phyloP scores from a whole-genome alignment of 2,797 vertebrate species.

The Notolabrus celidotus region DNA sequence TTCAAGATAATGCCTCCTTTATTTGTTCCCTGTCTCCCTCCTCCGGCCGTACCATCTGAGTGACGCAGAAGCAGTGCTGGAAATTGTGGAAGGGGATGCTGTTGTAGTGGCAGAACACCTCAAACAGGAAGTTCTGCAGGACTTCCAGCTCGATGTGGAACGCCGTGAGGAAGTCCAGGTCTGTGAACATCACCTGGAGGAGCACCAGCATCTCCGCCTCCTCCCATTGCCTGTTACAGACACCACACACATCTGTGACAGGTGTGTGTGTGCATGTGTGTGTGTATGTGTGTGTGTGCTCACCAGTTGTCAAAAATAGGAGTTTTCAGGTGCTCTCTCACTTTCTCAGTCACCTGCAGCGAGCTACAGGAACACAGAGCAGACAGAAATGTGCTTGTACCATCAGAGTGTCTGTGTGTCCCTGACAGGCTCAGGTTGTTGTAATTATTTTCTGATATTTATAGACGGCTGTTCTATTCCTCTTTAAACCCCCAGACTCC shows the following conservation, averaged over 20 bases:
- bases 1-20: no score
- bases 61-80: conserved; percentile 94
- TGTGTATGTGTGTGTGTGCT: conserved; percentile 23
- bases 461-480: no score
- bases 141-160: conserved; percentile 75
- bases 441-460: no score
- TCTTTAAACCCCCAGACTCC: no score
- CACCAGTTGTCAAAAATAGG: conserved; percentile 85
- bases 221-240: conserved; percentile 79
- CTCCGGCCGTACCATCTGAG: conserved; percentile 92
- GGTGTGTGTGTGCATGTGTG: not conserved
- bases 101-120: conserved; percentile 86
- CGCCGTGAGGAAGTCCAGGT: conserved; percentile 76
- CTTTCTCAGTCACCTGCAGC: conserved; percentile 83
- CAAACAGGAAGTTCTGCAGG: conserved; percentile 78
- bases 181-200: conserved; percentile 80
- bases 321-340: conserved; percentile 83
- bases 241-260: conserved; percentile 4
- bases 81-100: conserved; percentile 97
- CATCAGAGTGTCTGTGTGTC: no score
- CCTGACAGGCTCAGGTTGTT: no score
- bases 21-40: no score
- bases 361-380: conserved; percentile 61
- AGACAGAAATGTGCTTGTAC: no score
- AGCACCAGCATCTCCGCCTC: conserved; percentile 81